These are phyloP conservation scores for Yasuhikotakia modesta DNA, from an alignment of 2,797 vertebrate species.

Conservation along the genomic window DNA sequence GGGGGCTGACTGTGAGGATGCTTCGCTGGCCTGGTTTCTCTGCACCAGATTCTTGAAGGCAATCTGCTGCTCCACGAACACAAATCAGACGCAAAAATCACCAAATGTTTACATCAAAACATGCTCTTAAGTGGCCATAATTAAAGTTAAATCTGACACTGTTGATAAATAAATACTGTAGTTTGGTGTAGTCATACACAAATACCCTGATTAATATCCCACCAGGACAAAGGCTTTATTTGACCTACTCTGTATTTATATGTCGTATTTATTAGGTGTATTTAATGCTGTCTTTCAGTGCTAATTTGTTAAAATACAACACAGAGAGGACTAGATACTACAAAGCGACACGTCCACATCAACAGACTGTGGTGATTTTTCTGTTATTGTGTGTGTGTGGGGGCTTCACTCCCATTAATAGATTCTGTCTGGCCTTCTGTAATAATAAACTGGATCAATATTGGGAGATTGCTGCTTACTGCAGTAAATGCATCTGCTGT, in stretches of 20 bases:
- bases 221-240: background rate
- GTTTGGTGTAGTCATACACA: background rate
- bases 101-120: background rate
- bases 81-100: conserved; percentile 12
- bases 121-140: background rate
- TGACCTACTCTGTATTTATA: background rate
- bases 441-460: conserved; percentile 1
- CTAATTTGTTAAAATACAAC: background rate
- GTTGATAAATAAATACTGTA: conserved; percentile 8
- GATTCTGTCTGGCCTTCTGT: background rate
- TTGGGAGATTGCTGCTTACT: background rate
- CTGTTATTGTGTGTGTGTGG: background rate
- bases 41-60: conserved; percentile 89
- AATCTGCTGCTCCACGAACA: conserved; percentile 81
- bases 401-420: conserved; percentile 9
- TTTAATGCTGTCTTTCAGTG: background rate
- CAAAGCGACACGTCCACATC: background rate
- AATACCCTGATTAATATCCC: conserved; percentile 11
- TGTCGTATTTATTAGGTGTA: background rate
- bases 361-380: background rate
- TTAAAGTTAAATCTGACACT: background rate
- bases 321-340: background rate
- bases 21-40: conserved; percentile 82
- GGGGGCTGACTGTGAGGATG: conserved; percentile 76
- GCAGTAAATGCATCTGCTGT: background rate